A percentile compares a stretch with the other conserved stretches of the same genome.
phyloP scores from a whole-genome alignment of 1,140 invertebrate genomes.

The Euschistus heros region DNA sequence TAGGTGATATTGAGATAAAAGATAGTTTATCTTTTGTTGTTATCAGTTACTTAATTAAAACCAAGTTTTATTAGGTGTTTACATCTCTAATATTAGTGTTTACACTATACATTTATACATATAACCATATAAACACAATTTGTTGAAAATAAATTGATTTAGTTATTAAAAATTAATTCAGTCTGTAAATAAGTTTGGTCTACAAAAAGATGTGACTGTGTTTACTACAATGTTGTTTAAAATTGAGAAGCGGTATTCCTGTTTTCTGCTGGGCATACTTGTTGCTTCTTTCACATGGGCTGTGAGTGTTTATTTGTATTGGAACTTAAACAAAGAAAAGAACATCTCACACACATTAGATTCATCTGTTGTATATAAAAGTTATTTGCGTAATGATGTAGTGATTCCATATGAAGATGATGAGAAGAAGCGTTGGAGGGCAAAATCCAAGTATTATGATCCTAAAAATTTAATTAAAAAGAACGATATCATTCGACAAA shows the following conservation, averaged over 20 bases:
- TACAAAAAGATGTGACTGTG: neutral
- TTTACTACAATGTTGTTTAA: conserved; percentile 6
- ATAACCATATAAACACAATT: no score
- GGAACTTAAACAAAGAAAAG: conserved; percentile 34
- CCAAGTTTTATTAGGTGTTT: no score
- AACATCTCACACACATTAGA: neutral
- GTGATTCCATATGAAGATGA: conserved; percentile 27
- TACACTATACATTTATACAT: no score
- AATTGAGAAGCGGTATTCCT: conserved; percentile 36
- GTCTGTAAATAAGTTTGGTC: no score
- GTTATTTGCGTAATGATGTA: conserved; percentile 21
- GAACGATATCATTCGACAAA: conserved; percentile 25
- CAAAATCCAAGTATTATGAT: conserved; percentile 29
- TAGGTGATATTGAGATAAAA: no score
- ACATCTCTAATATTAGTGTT: no score
- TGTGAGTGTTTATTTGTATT: conserved; percentile 52
- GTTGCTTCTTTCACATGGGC: conserved; percentile 55
- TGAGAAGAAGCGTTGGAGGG: conserved; percentile 22
- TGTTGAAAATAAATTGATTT: no score
- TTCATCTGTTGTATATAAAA: neutral
- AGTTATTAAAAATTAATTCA: no score
- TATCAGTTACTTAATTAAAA: no score
- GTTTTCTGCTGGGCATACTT: conserved; percentile 49
- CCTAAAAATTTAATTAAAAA: conserved; percentile 5
- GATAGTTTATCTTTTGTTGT: no score